phyloP scores from a whole-genome alignment of 2,113 vertebrate genomes.

The Scomber japonicus region DNA sequence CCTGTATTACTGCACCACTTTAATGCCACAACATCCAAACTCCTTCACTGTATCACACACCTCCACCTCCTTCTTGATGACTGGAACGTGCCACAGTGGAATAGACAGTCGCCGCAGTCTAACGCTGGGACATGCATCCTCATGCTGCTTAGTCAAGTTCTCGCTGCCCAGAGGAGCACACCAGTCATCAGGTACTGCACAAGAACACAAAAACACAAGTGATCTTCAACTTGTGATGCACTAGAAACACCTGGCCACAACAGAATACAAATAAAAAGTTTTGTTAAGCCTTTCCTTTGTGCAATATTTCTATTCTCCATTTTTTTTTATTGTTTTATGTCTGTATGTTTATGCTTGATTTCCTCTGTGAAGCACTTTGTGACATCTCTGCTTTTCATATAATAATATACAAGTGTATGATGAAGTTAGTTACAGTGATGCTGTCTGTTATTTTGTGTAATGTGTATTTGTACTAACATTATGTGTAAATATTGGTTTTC shows the following conservation, averaged over 20 bases:
- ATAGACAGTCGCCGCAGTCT: constrained; percentile 62
- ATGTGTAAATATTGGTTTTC: no score
- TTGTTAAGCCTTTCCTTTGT: no score
- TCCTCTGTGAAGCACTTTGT: no score
- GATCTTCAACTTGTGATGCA: no score
- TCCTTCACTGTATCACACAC: constrained; percentile 38
- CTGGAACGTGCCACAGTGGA: constrained; percentile 52
- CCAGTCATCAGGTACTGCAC: constrained; percentile 75
- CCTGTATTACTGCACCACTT: neutral
- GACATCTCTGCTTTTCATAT: no score
- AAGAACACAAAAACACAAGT: constrained; percentile 1
- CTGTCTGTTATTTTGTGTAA: no score
- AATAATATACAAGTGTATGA: no score
- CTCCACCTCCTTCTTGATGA: constrained; percentile 68
- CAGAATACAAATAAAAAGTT: neutral
- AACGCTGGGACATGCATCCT: constrained; percentile 41
- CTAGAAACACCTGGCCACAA: neutral
- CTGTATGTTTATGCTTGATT: no score
- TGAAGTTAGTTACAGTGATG: no score
- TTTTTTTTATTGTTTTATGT: no score
- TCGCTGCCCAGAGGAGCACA: constrained; percentile 71
- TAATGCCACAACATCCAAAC: neutral
- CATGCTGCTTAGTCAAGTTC: neutral
- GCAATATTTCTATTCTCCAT: no score
- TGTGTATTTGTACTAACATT: no score